These are phyloP conservation scores for Hemitrygon akajei DNA, from an alignment of 2,797 vertebrate species.

Conservation along the genomic window DNA sequence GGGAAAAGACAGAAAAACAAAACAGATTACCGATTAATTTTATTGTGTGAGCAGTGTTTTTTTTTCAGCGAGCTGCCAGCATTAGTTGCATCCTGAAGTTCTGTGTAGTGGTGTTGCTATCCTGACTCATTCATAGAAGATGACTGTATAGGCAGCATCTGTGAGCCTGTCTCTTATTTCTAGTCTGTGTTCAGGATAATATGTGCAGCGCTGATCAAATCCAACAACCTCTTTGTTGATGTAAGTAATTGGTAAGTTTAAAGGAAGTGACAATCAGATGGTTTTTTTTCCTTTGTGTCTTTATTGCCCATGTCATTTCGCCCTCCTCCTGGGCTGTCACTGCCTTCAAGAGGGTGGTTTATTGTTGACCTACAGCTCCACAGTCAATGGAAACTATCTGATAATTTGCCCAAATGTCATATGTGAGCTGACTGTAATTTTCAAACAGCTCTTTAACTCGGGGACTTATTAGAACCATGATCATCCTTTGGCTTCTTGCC, in stretches of 20 bases:
- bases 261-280: not conserved
- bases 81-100: not conserved
- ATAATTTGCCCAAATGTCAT: not conserved
- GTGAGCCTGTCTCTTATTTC: not conserved
- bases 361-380: not conserved
- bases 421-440: not conserved
- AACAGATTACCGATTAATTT: not conserved
- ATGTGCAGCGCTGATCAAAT: not conserved
- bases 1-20: not conserved
- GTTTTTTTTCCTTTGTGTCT: not conserved
- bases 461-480: not conserved
- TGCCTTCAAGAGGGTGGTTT: not conserved
- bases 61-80: not conserved
- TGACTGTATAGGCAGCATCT: not conserved
- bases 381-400: not conserved
- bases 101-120: not conserved
- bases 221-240: not conserved
- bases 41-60: not conserved
- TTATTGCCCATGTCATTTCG: not conserved
- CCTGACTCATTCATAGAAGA: not conserved
- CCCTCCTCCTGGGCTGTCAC: not conserved
- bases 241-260: not conserved
- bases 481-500: not conserved
- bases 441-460: not conserved
- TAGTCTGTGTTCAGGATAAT: not conserved